Evolutionary conservation across 53 echinoderm and acorn worm species (phyloP).

Genomic region (Luidia sarsii): DNA sequence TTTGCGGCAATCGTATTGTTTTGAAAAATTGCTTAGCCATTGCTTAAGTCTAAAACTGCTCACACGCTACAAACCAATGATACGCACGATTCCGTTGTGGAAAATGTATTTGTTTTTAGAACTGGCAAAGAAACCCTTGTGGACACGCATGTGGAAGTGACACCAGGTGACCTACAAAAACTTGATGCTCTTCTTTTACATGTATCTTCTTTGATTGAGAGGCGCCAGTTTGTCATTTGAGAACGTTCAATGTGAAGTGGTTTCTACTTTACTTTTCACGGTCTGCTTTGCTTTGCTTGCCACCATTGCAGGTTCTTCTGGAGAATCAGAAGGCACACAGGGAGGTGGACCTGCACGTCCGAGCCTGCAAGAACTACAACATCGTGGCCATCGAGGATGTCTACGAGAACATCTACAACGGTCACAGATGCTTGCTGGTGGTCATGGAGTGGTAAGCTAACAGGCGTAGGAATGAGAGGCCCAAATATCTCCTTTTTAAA

Average conservation of each 20-base stretch:
- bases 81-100: too few species aligned
- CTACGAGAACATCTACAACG: conserved; percentile 99
- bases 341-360: conserved; percentile 89
- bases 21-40: too few species aligned
- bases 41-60: too few species aligned
- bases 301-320: conserved; percentile 68
- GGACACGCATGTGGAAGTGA: too few species aligned
- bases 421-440: conserved; percentile 83
- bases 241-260: background rate
- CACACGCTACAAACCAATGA: too few species aligned
- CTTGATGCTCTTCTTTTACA: background rate
- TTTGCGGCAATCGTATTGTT: too few species aligned
- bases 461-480: background rate
- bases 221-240: background rate
- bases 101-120: too few species aligned
- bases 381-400: conserved; percentile 94
- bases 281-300: conserved; percentile 14
- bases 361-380: conserved; percentile 72
- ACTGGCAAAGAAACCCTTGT: too few species aligned
- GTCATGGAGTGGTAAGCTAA: conserved; percentile 96
- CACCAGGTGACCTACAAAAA: too few species aligned
- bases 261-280: background rate
- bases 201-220: background rate
- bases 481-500: too few species aligned
- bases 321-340: conserved; percentile 92